Percentiles rank a stretch among this genome's conserved stretches.
Evolutionary conservation across 2,888 invertebrate species (phyloP).

Genomic region (Drosophila nigricruria): DNA sequence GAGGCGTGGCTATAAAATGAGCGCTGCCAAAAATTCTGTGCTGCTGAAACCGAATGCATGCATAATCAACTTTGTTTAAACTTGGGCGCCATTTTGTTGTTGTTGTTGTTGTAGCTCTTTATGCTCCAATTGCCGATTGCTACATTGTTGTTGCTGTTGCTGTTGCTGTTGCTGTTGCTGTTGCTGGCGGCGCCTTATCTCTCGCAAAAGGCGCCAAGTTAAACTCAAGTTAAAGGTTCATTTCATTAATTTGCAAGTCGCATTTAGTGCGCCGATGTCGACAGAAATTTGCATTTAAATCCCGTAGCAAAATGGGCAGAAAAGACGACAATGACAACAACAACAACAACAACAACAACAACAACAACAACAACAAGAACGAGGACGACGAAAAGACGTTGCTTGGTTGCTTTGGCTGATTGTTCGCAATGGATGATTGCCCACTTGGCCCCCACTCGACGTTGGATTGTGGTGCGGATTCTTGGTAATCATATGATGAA

Average conservation of each 20-base stretch:
- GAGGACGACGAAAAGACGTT: conserved; percentile 10
- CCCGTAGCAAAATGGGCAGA: conserved; percentile 78
- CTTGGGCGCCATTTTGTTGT: conserved; percentile 67
- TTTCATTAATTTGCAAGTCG: conserved; percentile 82
- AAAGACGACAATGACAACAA: conserved; percentile 49
- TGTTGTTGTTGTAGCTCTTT: conserved; percentile 58
- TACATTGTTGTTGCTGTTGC: conserved; percentile 21
- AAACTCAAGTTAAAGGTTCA: conserved; percentile 81
- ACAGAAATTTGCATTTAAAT: conserved; percentile 80
- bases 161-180: conserved; percentile 41
- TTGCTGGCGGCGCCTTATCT: conserved; percentile 75
- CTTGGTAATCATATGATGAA: conserved; percentile 59
- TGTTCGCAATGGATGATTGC: conserved; percentile 41
- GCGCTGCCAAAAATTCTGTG: conserved; percentile 71
- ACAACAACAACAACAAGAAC: not conserved
- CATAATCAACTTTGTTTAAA: conserved; percentile 82
- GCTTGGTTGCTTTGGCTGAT: conserved; percentile 20
- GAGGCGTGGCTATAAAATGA: conserved; percentile 72
- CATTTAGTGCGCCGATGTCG: conserved; percentile 80
- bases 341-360: conserved; percentile 9
- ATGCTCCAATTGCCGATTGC: conserved; percentile 66
- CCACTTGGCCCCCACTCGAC: conserved; percentile 12
- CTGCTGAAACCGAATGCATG: conserved; percentile 80
- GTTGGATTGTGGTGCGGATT: not conserved
- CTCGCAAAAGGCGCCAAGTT: conserved; percentile 74